These are phyloP conservation scores for Paguma larvata DNA, from an alignment of 2,797 vertebrate genomes.

Conservation along the genomic window DNA sequence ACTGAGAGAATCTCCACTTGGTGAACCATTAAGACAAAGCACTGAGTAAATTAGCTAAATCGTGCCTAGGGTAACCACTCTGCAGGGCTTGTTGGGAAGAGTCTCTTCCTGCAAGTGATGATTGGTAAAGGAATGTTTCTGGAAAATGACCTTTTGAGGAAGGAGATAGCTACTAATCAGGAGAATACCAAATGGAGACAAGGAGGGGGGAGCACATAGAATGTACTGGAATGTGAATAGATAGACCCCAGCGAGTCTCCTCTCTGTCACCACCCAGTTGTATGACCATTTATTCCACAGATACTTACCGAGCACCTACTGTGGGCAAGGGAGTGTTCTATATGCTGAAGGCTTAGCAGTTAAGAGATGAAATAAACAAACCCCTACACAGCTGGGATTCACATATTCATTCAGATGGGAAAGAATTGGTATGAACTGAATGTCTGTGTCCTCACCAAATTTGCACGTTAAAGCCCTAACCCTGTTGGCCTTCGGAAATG, in stretches of 20 bases:
- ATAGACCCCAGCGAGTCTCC: not conserved
- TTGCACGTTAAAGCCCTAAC: not conserved
- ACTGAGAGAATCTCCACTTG: slow-evolving; percentile 77
- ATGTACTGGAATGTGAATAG: not conserved
- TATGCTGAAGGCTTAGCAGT: not conserved
- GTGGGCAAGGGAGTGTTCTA: not conserved
- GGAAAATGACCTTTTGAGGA: slow-evolving; percentile 63
- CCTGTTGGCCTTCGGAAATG: not conserved
- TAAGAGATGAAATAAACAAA: not conserved
- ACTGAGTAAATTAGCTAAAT: slow-evolving; percentile 74
- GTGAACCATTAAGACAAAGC: slow-evolving; percentile 80
- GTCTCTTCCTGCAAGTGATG: slow-evolving; percentile 68
- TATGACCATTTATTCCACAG: not conserved
- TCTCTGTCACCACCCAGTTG: not conserved
- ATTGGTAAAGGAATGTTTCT: slow-evolving; percentile 68
- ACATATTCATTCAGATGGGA: not conserved
- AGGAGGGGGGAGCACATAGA: not conserved
- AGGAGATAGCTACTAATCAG: not conserved
- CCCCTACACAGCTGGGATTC: rapidly evolving
- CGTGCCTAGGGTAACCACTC: slow-evolving; percentile 53
- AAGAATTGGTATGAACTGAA: not conserved
- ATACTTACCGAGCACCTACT: not conserved
- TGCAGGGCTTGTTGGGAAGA: slow-evolving; percentile 9
- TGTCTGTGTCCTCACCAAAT: not conserved
- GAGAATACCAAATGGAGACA: not conserved